Conservation (phyloP, 23 tunicate species). For the Styela clava region DNA sequence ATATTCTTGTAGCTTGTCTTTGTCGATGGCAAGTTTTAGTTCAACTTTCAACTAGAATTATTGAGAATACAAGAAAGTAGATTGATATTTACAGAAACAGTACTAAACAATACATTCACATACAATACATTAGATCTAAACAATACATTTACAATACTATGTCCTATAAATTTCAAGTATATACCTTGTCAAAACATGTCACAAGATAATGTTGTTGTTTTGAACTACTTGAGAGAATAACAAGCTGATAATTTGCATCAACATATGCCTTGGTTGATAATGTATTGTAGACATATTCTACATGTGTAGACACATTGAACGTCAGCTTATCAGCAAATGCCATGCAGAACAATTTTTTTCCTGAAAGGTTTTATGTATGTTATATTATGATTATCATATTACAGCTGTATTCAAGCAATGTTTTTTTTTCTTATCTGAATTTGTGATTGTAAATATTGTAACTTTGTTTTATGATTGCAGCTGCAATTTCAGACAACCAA, state of each 20-base stretch:
- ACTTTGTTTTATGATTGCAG: no score
- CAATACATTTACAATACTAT: no score
- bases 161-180: no score
- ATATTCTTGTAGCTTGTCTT: neutral
- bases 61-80: neutral
- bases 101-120: no score
- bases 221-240: conserved; percentile 26
- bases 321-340: conserved; percentile 54
- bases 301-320: conserved; percentile 47
- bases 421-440: no score
- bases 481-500: no score
- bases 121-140: no score
- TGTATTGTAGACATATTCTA: conserved; percentile 33
- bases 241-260: conserved; percentile 29
- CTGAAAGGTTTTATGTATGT: conserved; percentile 18
- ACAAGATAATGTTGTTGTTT: conserved; percentile 53
- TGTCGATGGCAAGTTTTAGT: neutral
- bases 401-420: no score
- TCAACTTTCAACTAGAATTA: neutral
- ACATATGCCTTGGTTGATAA: conserved; percentile 16
- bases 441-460: no score
- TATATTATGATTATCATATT: no score
- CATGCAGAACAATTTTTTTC: conserved; percentile 26
- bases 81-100: neutral
- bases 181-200: conserved; percentile 53